Base-by-base conservation (phyloP, 2,113 vertebrate species). In the Boleophthalmus pectinirostris region DNA sequence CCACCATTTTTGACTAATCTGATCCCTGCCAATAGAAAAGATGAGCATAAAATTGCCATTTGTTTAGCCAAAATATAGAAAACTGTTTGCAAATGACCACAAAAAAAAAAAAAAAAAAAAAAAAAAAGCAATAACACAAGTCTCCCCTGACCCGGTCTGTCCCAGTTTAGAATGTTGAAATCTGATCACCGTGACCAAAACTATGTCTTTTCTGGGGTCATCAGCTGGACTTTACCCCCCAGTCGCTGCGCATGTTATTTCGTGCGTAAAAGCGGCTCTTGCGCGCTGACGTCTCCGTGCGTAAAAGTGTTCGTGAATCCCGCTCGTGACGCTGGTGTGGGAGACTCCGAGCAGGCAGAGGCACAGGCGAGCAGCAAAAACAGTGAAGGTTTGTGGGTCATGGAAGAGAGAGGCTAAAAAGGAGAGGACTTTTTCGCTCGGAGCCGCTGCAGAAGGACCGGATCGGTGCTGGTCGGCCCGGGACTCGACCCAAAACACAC, bases 351-450 rank as follows among this genome's bases (percentile, higher is more conserved):
- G 56, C 14, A 21, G 53, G 13, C 18, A 21, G 23, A 43, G 38
- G 38, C 13, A 3, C 10, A 13, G 35, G 63, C 63, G 25, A 24
- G 57, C 35, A 70, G 56, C 56, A 15, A 15, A 58, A 13, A 73
- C 78, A 53, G 73, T 73, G 81, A 70, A 69, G 85, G 76, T 83
- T 84, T 78, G 82, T 83, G 85, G 88, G 89, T 90, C 87, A 91
- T 91, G 86, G 84, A 87, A 82, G 83, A 87, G 38, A 81, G 82
- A 87, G 88, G 88, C 84, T 92, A 90, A 90, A 92, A 87, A 91
- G 81, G 63, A 82, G 73, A 23, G 16, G 76, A 73, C 65, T 35
- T 66, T 67, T 21, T 4, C 61, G 56, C 70, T 68, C 57, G 20
- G 58, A 4, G 66, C 66, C 24, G 72, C 53, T 29, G 67, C 2